Evolutionary conservation across 2,888 invertebrate species (phyloP), one percentile per base, ranked within the genome.

Genomic region (Cataglyphis altisquamis): DNA sequence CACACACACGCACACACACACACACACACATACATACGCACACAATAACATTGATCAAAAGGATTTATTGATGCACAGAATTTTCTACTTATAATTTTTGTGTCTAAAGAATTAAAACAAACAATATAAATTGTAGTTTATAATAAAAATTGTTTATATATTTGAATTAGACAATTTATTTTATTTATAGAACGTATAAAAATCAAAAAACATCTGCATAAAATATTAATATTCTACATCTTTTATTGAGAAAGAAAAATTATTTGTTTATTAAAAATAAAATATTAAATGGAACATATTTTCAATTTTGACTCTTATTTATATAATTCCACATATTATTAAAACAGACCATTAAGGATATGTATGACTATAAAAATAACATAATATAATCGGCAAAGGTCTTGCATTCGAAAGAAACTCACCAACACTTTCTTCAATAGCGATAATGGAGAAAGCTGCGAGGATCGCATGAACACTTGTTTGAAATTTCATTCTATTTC

Each of bases 401-500:
- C 10, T 12, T 48, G 15, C 41, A 10, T 36, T 39, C 4, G 29
- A 32, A 57, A 72, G 25, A 75, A 77, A 90, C 92, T 92, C 84
- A 92, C 92, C 91, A 74, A 87, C 85, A 60, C 88, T 78, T 66
- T 55, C 74, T 25, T 84, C 75, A 62, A 85, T 72, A 62, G 83
- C 63, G 48, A 88, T 64, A 64, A 84, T 57, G 73, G 85, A 89
- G 67, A 87, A 84, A 55, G 88, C 64, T n/a, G 84, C 82, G 62
- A 88, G 32, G 39, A 90, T 48, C 52, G 82, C 62, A 36, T 86
- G 25, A 45, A 78, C 70, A 36, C 82, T 66, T 74, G 77, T 70
- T 73, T 63, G 68, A 66, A 80, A 73, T 86, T 87, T 86, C 92
- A 92, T 92, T 66, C 83, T 90, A 78, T 32, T 80, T 12, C 32